Base-by-base conservation (phyloP, 2,113 vertebrate species). In the Lynx canadensis region DNA sequence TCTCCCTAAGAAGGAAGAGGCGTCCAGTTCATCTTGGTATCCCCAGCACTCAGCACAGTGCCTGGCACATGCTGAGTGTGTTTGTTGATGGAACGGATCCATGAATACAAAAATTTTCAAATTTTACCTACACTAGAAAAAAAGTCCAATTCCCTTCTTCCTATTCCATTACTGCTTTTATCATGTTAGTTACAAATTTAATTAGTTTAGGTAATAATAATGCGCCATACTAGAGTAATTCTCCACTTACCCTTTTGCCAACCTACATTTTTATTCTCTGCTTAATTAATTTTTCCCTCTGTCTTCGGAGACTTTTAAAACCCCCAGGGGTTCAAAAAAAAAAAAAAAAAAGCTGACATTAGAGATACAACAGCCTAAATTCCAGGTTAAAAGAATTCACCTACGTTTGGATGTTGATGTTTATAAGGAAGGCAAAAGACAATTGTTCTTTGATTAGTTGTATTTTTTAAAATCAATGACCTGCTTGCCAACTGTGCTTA, bases 251-350 rank as follows among this genome's bases (percentile, higher is more conserved):
- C 29, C 48, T 27, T 78, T n/a, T 65, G n/a, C 45, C 57, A 66
- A 31, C 45, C 7, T 29, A 88, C 12, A 23, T 89, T 23, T 25
- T 83, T 83, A 52, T 73, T 88, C n/a, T 63, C 38, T 55, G 79
- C 52, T 87, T 83, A 55, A 69, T 92, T 93, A 85, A 85, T 87
- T 7, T 7, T 50, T 92, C 29, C 18, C 80, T 80, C 1, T 69
- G 10, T 79, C 25, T 93, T 95, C 66, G 66, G 48, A 97, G 10
- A 93, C 50, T 96, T 95, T n/a, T 25, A 50, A 69, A 76, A 73
- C 78, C 66, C 48, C 81, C 18, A n/a, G 21, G 5, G 5, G 8
- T 55, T 57, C 65, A 7, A 38, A 65, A 89, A 23, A 50, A 91
- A 82, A 23, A 50, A 90, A 29, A 60, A 33, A 29, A 7, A n/a